Conservation (phyloP, 2,888 invertebrate species). For the Philereme transversata region DNA sequence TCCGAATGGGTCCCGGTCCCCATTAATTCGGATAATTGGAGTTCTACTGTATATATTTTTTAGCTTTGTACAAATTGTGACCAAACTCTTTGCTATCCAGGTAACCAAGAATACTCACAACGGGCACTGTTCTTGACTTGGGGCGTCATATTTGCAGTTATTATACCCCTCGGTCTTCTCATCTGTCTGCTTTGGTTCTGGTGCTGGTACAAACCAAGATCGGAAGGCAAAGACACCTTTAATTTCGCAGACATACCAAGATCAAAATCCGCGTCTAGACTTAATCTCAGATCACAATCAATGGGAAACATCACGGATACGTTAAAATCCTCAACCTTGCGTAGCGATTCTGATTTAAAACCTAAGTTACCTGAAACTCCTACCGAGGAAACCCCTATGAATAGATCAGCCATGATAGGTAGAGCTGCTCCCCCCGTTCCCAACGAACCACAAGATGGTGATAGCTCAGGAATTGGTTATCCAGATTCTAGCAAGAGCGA, state of each 20-base stretch:
- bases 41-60: too few relatives aligned
- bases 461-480: constrained; percentile 80
- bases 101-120: constrained; percentile 88
- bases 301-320: constrained; percentile 82
- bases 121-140: constrained; percentile 89
- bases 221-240: constrained; percentile 84
- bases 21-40: too few relatives aligned
- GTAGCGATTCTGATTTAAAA: constrained; percentile 67
- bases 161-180: constrained; percentile 87
- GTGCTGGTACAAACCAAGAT: constrained; percentile 83
- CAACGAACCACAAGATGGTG: constrained; percentile 66
- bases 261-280: constrained; percentile 84
- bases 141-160: constrained; percentile 88
- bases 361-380: constrained; percentile 67
- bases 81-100: constrained; percentile 65
- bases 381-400: constrained; percentile 64
- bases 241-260: constrained; percentile 82
- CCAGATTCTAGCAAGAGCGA: constrained; percentile 81
- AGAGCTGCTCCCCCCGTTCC: constrained; percentile 65
- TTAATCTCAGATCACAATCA: constrained; percentile 80
- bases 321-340: constrained; percentile 71
- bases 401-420: constrained; percentile 46
- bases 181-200: constrained; percentile 86
- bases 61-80: constrained; percentile 28
- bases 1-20: too few relatives aligned